Evolutionary conservation across 2,888 invertebrate species (phyloP).

Genomic region (Ellobium chinense): DNA sequence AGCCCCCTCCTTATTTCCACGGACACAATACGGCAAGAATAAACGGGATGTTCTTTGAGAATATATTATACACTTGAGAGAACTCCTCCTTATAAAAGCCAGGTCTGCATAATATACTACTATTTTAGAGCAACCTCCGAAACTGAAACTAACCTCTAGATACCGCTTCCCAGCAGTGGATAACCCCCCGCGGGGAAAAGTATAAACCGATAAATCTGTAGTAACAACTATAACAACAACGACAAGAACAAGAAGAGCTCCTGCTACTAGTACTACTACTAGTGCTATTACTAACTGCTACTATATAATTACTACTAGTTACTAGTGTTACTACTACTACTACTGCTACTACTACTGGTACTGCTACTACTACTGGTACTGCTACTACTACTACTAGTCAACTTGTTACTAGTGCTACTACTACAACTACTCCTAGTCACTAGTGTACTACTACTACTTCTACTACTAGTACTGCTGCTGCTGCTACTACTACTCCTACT

Average conservation of each 20-base stretch:
- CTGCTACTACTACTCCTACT: neutral
- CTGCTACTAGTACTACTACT: constrained; percentile 1
- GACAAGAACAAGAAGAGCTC: neutral
- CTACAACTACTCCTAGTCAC: constrained; percentile 3
- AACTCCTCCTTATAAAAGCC: too few relatives aligned
- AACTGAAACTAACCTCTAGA: too few relatives aligned
- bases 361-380: constrained; percentile 18
- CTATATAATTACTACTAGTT: neutral
- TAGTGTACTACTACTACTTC: neutral
- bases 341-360: constrained; percentile 2
- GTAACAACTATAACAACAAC: neutral
- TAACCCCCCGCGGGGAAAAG: too few relatives aligned
- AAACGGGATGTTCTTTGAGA: too few relatives aligned
- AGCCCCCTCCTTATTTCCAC: too few relatives aligned
- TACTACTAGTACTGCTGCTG: neutral
- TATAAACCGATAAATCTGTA: too few relatives aligned
- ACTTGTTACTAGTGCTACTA: constrained; percentile 5
- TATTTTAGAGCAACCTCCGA: too few relatives aligned
- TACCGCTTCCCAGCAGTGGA: too few relatives aligned
- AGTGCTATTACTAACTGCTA: neutral
- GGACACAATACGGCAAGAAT: too few relatives aligned
- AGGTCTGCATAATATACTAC: too few relatives aligned
- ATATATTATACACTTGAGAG: too few relatives aligned
- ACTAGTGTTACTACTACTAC: neutral
- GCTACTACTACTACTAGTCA: constrained; percentile 13